phyloP scores from a whole-genome alignment of 2,113 vertebrate species.

The Salvelinus alpinus region DNA sequence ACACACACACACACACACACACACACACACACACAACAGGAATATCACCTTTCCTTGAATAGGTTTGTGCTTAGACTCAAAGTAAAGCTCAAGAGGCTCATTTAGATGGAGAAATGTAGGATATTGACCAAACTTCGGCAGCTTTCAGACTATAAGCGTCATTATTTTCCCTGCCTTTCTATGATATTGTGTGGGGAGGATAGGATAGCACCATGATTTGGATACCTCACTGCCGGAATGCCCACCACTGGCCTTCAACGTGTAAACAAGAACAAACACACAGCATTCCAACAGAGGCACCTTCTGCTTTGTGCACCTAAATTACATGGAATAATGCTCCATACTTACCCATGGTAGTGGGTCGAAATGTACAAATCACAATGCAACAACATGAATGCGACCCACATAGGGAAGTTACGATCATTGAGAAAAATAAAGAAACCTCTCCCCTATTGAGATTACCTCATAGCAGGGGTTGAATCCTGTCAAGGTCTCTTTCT shows the following conservation, averaged over 20 bases:
- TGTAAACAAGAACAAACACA: background rate
- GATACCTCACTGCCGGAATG: background rate
- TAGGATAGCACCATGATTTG: background rate
- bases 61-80: background rate
- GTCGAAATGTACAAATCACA: too few relatives aligned
- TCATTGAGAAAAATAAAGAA: too few relatives aligned
- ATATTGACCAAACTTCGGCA: background rate
- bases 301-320: too few relatives aligned
- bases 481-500: too few relatives aligned
- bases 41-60: background rate
- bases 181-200: background rate
- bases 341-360: too few relatives aligned
- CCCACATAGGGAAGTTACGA: too few relatives aligned
- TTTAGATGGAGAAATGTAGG: background rate
- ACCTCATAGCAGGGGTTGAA: too few relatives aligned
- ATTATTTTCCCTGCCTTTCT: background rate
- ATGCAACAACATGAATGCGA: too few relatives aligned
- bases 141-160: background rate
- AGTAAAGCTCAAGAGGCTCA: background rate
- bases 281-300: background rate
- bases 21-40: constrained; percentile 1
- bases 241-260: background rate
- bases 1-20: constrained; percentile 6
- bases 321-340: too few relatives aligned
- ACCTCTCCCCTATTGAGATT: too few relatives aligned